A percentile compares a stretch with the other conserved stretches of the same genome.
These are phyloP conservation scores for Ceratosolen fusciceps DNA, from an alignment of 1,140 invertebrate genomes.

Conservation along the genomic window DNA sequence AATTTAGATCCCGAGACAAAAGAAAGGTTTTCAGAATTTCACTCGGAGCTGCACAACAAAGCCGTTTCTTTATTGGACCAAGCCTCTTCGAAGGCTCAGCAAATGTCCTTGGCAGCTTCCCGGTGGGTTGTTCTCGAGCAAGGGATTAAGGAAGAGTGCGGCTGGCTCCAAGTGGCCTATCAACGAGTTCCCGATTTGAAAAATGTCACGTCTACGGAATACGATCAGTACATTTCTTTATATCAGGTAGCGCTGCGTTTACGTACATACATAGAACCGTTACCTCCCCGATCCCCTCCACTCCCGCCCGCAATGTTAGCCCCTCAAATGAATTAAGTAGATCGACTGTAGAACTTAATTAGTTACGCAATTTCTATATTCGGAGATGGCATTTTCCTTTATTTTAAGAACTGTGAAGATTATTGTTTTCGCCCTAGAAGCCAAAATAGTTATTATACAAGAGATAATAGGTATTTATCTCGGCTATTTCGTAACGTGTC, in stretches of 20 bases:
- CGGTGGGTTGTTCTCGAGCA: conserved; percentile 86
- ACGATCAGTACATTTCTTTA: conserved; percentile 86
- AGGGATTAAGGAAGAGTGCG: conserved; percentile 84
- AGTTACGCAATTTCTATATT: too few species aligned
- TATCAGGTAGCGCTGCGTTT: conserved; percentile 78
- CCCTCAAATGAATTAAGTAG: too few species aligned
- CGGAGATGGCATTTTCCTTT: too few species aligned
- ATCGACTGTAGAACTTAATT: too few species aligned
- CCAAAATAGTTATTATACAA: too few species aligned
- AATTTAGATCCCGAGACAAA: conserved; percentile 86
- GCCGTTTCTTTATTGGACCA: conserved; percentile 83
- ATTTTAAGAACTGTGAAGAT: too few species aligned
- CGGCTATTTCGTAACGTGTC: too few species aligned
- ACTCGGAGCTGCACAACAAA: conserved; percentile 81
- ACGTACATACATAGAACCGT: too few species aligned
- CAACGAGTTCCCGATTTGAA: conserved; percentile 85
- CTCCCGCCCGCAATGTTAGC: too few species aligned
- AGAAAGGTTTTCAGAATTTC: conserved; percentile 80
- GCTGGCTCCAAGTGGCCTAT: conserved; percentile 85
- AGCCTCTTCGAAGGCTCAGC: conserved; percentile 83
- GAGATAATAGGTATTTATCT: too few species aligned
- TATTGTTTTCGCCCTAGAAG: too few species aligned
- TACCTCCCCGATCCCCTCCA: too few species aligned
- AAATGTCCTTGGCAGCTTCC: conserved; percentile 86
- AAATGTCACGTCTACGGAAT: conserved; percentile 83